These are phyloP conservation scores for Caenorhabditis parvicauda DNA, from an alignment of 2,888 invertebrate genomes.

Conservation along the genomic window DNA sequence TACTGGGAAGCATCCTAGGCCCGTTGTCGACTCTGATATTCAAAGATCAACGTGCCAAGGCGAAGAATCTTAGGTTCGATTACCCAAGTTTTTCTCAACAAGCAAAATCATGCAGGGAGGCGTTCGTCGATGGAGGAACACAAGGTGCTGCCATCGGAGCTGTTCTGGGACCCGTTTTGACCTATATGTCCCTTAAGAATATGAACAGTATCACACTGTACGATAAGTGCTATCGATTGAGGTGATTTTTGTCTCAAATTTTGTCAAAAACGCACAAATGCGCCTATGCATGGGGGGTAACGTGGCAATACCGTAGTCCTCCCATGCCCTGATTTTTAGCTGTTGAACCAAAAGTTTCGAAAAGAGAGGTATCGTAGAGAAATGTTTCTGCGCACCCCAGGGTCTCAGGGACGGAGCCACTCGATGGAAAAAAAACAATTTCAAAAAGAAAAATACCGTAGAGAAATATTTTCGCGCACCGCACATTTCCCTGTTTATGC, in stretches of 20 bases:
- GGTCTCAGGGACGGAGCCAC: too few relatives aligned
- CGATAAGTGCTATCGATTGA: constrained; percentile 48
- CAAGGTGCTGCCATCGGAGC: constrained; percentile 41
- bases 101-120: constrained; percentile 17
- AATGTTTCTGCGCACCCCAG: too few relatives aligned
- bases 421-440: too few relatives aligned
- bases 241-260: constrained; percentile 16
- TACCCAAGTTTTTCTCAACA: background rate
- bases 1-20: constrained; percentile 44
- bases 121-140: constrained; percentile 37
- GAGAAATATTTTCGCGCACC: too few relatives aligned
- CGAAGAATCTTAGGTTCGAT: constrained; percentile 13
- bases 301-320: too few relatives aligned
- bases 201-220: constrained; percentile 48
- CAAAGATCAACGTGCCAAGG: constrained; percentile 15
- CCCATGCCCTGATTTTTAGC: too few relatives aligned
- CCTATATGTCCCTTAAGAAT: constrained; percentile 39
- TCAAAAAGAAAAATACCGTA: too few relatives aligned
- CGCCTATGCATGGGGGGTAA: background rate
- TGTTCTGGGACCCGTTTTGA: constrained; percentile 42
- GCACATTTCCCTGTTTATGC: too few relatives aligned
- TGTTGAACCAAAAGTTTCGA: too few relatives aligned
- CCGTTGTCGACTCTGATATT: constrained; percentile 25
- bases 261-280: too few relatives aligned
- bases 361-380: too few relatives aligned